Evolutionary conservation across 1,140 invertebrate genomes (phyloP).

Genomic region (Megalopta genalis): DNA sequence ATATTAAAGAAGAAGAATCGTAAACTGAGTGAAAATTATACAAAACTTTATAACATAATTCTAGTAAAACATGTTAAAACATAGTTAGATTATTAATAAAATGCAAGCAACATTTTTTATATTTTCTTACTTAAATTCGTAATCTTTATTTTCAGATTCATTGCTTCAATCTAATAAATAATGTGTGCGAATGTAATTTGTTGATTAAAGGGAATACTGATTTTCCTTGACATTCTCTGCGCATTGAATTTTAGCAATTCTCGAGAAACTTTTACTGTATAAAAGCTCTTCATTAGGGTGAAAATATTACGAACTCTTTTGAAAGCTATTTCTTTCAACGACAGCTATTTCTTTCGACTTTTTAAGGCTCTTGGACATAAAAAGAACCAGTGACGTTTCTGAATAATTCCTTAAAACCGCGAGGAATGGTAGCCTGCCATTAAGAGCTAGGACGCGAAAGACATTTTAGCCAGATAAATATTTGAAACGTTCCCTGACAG

Average conservation of each 20-base stretch:
- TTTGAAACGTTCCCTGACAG: conserved; percentile 66
- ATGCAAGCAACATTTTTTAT: neutral
- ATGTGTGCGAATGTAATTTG: too few relatives aligned
- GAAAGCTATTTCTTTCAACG: conserved; percentile 31
- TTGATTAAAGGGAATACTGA: too few relatives aligned
- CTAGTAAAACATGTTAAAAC: too few relatives aligned
- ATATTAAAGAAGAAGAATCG: too few relatives aligned
- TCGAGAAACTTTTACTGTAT: neutral
- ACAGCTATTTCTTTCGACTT: conserved; percentile 28
- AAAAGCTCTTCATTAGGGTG: neutral
- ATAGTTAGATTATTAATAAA: neutral
- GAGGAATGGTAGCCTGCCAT: conserved; percentile 45
- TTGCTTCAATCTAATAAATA: too few relatives aligned
- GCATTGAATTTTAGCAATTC: too few relatives aligned
- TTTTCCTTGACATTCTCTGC: too few relatives aligned
- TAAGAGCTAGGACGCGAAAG: conserved; percentile 55
- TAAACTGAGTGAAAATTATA: too few relatives aligned
- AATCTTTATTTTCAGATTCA: too few relatives aligned
- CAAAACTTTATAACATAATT: neutral
- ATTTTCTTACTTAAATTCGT: too few relatives aligned
- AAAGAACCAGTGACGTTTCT: conserved; percentile 38
- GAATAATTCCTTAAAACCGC: conserved; percentile 54
- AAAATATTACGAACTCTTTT: conserved; percentile 19
- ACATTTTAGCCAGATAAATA: conserved; percentile 67
- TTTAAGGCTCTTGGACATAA: conserved; percentile 22